A percentile compares a stretch with the other conserved stretches of the same genome.
Evolutionary conservation across 1,140 invertebrate genomes (phyloP).

Genomic region (Bicyclus anynana): DNA sequence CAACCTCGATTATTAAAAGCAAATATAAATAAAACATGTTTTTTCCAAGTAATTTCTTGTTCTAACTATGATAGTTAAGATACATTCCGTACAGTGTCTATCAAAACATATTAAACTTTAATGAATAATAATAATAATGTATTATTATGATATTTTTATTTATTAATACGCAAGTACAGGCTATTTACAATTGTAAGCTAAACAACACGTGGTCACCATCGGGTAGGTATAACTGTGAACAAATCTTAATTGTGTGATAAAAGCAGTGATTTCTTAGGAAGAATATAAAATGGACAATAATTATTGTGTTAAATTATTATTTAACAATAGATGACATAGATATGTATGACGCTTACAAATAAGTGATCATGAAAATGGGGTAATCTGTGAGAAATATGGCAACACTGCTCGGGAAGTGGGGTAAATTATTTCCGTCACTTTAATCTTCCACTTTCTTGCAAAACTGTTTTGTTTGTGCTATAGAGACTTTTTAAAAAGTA

Average conservation of each 20-base stretch:
- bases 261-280: conserved; percentile 4
- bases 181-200: conserved; percentile 25
- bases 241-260: conserved; percentile 8
- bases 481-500: conserved; percentile 1
- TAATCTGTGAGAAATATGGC: no score
- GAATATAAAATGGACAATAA: background rate
- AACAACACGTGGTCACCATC: conserved; percentile 10
- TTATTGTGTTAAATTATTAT: background rate
- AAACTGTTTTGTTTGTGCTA: conserved; percentile 13
- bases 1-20: no score
- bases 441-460: background rate
- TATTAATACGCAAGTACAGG: background rate
- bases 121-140: conserved; percentile 1
- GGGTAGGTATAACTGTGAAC: background rate
- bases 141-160: background rate
- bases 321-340: background rate
- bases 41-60: no score
- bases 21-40: no score
- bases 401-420: background rate
- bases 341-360: no score
- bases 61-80: no score
- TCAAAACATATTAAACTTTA: background rate
- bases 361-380: no score
- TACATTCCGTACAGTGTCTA: background rate
- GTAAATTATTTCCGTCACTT: background rate